phyloP scores from a whole-genome alignment of 2,888 invertebrate species.

The Limnephilus auricula region DNA sequence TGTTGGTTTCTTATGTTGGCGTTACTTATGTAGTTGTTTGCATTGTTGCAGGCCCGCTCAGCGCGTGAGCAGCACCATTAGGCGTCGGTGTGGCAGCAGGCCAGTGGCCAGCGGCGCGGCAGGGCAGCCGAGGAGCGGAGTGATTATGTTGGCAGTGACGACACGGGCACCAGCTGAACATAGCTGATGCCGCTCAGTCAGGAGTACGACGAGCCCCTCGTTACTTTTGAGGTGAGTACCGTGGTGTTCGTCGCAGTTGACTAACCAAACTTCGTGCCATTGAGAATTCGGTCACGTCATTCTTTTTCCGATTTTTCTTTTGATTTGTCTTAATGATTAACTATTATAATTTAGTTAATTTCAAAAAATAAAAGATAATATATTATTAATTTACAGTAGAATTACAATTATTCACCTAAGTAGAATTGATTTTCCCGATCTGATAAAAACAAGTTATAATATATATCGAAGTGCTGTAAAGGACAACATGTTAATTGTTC shows the following conservation, averaged over 20 bases:
- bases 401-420: too few species aligned
- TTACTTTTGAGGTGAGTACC: conserved; percentile 77
- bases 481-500: too few species aligned
- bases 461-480: too few species aligned
- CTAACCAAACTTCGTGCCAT: too few species aligned
- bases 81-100: conserved; percentile 14
- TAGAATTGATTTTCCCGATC: too few species aligned
- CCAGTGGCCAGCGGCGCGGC: conserved; percentile 1
- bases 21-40: background rate
- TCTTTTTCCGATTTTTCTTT: too few species aligned
- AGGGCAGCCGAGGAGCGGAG: conserved; percentile 66
- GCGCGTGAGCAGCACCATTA: conserved; percentile 34
- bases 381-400: too few species aligned
- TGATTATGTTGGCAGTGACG: conserved; percentile 77
- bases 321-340: too few species aligned
- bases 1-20: background rate
- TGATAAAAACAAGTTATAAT: too few species aligned
- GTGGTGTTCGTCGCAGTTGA: background rate
- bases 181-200: conserved; percentile 79
- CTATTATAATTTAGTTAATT: too few species aligned
- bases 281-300: too few species aligned
- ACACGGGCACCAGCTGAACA: conserved; percentile 71
- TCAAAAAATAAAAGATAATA: too few species aligned
- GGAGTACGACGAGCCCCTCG: conserved; percentile 78
- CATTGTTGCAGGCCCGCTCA: conserved; percentile 44